phyloP scores from a whole-genome alignment of 2,113 vertebrate genomes.

The Alethe castanea region DNA sequence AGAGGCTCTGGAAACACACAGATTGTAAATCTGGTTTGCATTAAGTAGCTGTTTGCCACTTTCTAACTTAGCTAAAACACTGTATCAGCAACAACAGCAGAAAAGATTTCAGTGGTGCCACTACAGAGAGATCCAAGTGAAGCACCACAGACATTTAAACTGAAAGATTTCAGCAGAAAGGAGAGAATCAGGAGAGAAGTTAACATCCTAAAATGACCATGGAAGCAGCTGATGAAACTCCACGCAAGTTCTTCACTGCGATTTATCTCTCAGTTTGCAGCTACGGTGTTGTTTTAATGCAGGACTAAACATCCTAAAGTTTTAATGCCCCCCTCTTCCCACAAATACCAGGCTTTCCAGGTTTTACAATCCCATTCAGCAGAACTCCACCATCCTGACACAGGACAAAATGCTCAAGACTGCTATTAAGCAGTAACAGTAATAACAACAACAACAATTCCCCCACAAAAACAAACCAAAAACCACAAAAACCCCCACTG shows the following conservation, averaged over 20 bases:
- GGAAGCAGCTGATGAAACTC: background rate
- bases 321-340: background rate
- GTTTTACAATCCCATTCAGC: background rate
- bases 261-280: background rate
- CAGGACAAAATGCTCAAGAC: background rate
- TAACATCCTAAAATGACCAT: background rate
- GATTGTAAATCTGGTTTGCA: constrained; percentile 56
- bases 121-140: background rate
- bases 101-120: background rate
- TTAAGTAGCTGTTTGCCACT: constrained; percentile 32
- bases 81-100: background rate
- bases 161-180: background rate
- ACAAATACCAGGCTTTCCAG: background rate
- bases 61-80: constrained; percentile 23
- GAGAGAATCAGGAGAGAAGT: background rate
- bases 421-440: background rate
- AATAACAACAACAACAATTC: background rate
- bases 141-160: background rate
- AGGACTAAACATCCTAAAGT: background rate
- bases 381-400: background rate
- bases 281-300: background rate
- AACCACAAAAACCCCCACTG: background rate
- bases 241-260: background rate
- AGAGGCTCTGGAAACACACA: constrained; percentile 56
- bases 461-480: background rate